Evolutionary conservation across 2,113 vertebrate species (phyloP).

Genomic region (Rhodinocichla rosea): DNA sequence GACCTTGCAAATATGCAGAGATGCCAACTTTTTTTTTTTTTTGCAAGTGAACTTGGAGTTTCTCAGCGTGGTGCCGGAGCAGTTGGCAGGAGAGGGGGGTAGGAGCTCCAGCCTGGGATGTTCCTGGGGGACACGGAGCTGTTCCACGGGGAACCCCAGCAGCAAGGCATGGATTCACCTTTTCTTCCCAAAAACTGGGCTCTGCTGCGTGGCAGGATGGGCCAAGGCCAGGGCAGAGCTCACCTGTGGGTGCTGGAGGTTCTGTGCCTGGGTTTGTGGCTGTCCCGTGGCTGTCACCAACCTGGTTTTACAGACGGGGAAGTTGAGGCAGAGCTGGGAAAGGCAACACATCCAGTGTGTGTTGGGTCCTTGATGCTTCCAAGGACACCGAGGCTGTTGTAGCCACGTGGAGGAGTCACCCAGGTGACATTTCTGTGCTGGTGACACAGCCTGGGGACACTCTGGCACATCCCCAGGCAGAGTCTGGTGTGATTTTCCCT

Average conservation of each 20-base stretch:
- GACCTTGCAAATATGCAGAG: constrained; percentile 56
- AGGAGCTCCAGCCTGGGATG: background rate
- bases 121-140: background rate
- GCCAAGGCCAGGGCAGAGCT: background rate
- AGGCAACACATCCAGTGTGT: fast-evolving
- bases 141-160: background rate
- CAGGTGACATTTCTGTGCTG: fast-evolving
- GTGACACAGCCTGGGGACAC: background rate
- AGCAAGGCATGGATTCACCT: background rate
- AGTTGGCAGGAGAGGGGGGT: background rate
- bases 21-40: constrained; percentile 29
- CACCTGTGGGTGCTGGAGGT: fast-evolving
- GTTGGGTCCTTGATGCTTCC: background rate
- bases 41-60: constrained; percentile 32
- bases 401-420: no score
- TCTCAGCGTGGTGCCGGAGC: constrained; percentile 29
- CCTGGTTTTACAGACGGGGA: fast-evolving
- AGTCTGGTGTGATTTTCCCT: fast-evolving
- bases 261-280: fast-evolving
- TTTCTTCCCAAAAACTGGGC: background rate
- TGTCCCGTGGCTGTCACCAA: background rate
- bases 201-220: background rate
- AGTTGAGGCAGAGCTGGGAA: background rate
- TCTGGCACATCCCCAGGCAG: background rate
- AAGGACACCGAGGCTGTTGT: fast-evolving